phyloP scores from a whole-genome alignment of 2,888 invertebrate species.

The Dynastes hyllus region DNA sequence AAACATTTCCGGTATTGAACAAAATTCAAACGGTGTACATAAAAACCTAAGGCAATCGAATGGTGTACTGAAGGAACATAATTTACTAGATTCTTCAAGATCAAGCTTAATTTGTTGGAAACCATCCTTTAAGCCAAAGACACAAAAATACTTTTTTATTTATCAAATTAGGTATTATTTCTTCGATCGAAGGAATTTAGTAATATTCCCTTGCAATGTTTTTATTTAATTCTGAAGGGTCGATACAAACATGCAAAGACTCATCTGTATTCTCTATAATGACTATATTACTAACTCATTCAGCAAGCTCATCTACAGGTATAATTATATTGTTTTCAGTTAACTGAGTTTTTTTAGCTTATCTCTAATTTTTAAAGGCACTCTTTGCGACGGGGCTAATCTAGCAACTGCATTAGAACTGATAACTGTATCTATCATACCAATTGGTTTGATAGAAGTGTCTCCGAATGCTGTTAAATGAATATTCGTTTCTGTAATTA shows the following conservation, averaged over 20 bases:
- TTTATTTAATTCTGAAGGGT: conserved; percentile 56
- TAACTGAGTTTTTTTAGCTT: too few species aligned
- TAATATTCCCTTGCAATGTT: conserved; percentile 49
- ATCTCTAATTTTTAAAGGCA: too few species aligned
- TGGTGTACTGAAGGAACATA: conserved; percentile 59
- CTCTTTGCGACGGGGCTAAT: too few species aligned
- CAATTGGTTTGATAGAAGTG: conserved; percentile 4
- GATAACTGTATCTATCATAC: neutral
- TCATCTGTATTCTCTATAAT: conserved; percentile 54
- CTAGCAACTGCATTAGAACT: too few species aligned
- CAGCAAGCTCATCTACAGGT: conserved; percentile 24
- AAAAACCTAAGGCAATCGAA: conserved; percentile 47
- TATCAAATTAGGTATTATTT: conserved; percentile 50
- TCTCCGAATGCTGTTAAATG: conserved; percentile 1
- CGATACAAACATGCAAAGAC: conserved; percentile 55
- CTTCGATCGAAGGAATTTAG: conserved; percentile 40
- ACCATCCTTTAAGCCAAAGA: conserved; percentile 56
- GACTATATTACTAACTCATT: conserved; percentile 53
- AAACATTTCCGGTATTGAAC: conserved; percentile 12
- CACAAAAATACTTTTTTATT: conserved; percentile 42
- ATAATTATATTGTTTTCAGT: conserved; percentile 41
- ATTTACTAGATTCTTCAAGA: conserved; percentile 53
- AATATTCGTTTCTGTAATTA: neutral
- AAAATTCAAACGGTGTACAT: conserved; percentile 33
- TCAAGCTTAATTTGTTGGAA: conserved; percentile 58